A percentile compares a stretch with the other conserved stretches of the same genome.
Evolutionary conservation across 2,888 invertebrate species (phyloP).

Genomic region (Bombyx huttoni): DNA sequence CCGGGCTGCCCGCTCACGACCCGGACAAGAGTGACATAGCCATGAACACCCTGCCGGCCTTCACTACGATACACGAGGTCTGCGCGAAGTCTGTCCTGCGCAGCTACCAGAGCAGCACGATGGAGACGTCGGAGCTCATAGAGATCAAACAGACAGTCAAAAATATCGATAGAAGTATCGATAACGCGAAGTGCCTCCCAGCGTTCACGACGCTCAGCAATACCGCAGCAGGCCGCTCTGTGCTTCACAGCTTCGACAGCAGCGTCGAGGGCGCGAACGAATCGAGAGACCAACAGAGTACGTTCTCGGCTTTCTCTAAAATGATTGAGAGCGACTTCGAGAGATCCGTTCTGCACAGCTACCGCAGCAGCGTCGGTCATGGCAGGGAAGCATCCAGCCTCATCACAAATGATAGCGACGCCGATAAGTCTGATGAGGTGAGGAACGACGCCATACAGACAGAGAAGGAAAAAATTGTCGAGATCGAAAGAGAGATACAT

Average conservation of each 20-base stretch:
- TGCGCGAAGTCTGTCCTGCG: slow-evolving; percentile 43
- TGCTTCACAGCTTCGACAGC: slow-evolving; percentile 36
- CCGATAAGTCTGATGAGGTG: slow-evolving; percentile 26
- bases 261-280: slow-evolving; percentile 20
- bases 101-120: slow-evolving; percentile 43
- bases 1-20: slow-evolving; percentile 25
- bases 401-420: slow-evolving; percentile 56
- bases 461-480: slow-evolving; percentile 51
- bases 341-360: slow-evolving; percentile 40
- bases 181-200: slow-evolving; percentile 26
- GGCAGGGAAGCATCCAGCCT: slow-evolving; percentile 36
- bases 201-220: slow-evolving; percentile 38
- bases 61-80: slow-evolving; percentile 36
- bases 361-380: slow-evolving; percentile 22
- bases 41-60: slow-evolving; percentile 32
- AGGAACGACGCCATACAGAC: slow-evolving; percentile 31
- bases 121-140: slow-evolving; percentile 23
- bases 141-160: slow-evolving; percentile 15
- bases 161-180: slow-evolving; percentile 10
- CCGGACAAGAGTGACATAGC: slow-evolving; percentile 15
- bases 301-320: slow-evolving; percentile 21
- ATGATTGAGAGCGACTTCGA: slow-evolving; percentile 34
- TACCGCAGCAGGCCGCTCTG: slow-evolving; percentile 39
- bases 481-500: slow-evolving; percentile 57
- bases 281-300: slow-evolving; percentile 12